Conservation (phyloP, 2,113 vertebrate species). For the Hemichromis elongatus region DNA sequence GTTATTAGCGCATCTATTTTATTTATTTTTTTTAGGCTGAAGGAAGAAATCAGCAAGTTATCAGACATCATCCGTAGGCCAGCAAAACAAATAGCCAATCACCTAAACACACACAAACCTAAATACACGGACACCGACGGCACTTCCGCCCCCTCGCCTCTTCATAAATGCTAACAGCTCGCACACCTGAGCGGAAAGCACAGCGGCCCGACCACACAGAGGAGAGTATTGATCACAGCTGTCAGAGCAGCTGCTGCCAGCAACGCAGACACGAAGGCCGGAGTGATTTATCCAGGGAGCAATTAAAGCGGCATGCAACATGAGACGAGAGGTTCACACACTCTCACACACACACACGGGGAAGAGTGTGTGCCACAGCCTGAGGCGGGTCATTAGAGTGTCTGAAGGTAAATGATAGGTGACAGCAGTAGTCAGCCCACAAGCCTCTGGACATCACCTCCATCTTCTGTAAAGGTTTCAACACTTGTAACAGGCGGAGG, state of each 20-base stretch:
- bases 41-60: neutral
- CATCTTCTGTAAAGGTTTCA: neutral
- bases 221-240: neutral
- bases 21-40: neutral
- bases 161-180: neutral
- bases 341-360: fast-evolving
- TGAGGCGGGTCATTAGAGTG: neutral
- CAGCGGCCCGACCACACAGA: neutral
- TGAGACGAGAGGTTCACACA: neutral
- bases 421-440: neutral
- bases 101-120: neutral
- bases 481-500: neutral
- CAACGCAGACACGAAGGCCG: constrained; percentile 15
- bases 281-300: constrained; percentile 21
- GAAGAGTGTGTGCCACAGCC: neutral
- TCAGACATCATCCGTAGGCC: neutral
- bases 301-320: neutral
- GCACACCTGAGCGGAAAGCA: neutral
- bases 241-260: neutral
- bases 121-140: too few species aligned
- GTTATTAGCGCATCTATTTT: neutral
- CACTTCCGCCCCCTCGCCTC: neutral
- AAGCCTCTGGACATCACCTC: neutral
- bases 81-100: neutral
- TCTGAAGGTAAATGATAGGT: neutral